Base-by-base conservation (phyloP, 2,797 vertebrate species). In the Poecilia wingei region DNA sequence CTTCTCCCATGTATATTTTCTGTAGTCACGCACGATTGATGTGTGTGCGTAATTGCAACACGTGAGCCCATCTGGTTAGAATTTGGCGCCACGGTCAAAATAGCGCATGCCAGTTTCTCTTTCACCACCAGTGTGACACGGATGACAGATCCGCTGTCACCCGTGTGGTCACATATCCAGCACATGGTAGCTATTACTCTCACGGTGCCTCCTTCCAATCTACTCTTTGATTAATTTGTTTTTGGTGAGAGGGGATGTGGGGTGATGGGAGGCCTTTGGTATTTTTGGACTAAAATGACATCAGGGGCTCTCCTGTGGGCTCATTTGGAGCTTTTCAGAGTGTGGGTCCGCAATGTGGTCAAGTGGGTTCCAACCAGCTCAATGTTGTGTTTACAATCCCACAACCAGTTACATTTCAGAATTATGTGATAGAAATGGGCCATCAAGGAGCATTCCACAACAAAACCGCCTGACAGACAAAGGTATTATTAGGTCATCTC, bases 101-200 rank as follows among this genome's bases (percentile, higher is more conserved):
- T 92, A 91, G 90, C 85, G 89, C 92, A 86, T 89, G 92, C 86
- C 91, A 93, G 93, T 94, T 90, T 92, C 89, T 90, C 93, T 92
- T 82, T 93, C 91, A 85, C 84, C 90, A 79, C 92, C 85, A 31
- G 43, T 87, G 88, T 87, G 92, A 93, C 90, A 89, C 0, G 77
- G 89, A 93, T 93, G 90, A 95, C 90, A 91, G 93, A 93, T 93
- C 87, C 90, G 69, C 88, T 80, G 90, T 93, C 88, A 88, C 88
- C 88, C 86, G 10, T 85, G 91, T 79, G 92, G 89, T 82, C 89
- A n/a, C 87, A 80, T 74, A 89, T 86, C 82, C 88, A 81, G 92
- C 94, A 95, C 93, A 93, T 95, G 94, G 90, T 91, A 93, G 84
- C 90, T 74, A 94, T 95, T 95, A 93, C 90, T 88, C 89, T 87